Evolutionary conservation across 2,113 vertebrate species (phyloP), one percentile per base, ranked within the genome.

Genomic region (Chelonoidis abingdonii): DNA sequence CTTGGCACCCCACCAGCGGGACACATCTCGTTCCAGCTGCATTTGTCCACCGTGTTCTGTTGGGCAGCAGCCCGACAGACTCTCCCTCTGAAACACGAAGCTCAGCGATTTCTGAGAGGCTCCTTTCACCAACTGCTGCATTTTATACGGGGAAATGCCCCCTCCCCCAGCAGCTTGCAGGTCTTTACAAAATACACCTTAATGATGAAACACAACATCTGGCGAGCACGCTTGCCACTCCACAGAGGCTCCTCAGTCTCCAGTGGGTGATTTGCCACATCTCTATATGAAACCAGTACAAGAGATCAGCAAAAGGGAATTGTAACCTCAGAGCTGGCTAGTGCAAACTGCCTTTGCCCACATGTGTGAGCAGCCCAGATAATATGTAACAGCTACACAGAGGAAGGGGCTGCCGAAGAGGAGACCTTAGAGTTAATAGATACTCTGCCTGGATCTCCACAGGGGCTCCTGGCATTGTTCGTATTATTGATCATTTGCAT

Each of bases 141-240:
- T 21, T 41, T 22, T 53, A 0, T 8, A 44, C 10, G 75, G 17
- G 80, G 62, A 49, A 87, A 78, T 13, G 1, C 12, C 38, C 75
- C 41, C 38, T 47, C 24, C 25, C 6, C 24, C 44, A 4, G 41
- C 25, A 27, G 41, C 25, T 78, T 78, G 47, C 75, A 53, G 57
- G 44, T 86, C 88, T 91, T 69, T 81, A 16, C 5, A 27, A 25
- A 96, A 94, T 85, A 88, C 62, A 88, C 88, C 56, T 90, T 89
- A 56, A 76, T n/a, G 54, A 52, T 93, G 95, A 96, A 86, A 90
- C 89, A 25, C 10, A 94, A 91, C 96, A 97, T 95, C 96, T 96
- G 96, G 95, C 94, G 87, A 90, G 44, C 95, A 96, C 92, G 93
- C 92, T 83, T 80, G 72, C 89, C 89, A 83, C 80, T 88, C 89